Conservation (phyloP, 1,140 invertebrate species). For the Danaus plexippus region DNA sequence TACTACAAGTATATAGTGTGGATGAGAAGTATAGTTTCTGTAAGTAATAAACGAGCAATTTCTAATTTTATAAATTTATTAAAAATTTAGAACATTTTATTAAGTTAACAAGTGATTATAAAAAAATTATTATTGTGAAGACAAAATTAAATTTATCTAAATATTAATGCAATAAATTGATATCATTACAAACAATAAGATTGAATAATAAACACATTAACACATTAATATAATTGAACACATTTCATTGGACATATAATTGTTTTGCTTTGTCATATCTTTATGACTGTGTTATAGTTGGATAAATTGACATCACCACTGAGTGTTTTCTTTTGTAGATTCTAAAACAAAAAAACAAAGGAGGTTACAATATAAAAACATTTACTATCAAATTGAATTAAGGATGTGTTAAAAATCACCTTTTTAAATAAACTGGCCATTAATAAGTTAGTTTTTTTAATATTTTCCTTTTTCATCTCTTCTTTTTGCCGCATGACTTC, state of each 20-base stretch:
- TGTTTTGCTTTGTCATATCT: constrained; percentile 42
- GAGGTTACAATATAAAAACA: neutral
- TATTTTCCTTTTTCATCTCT: constrained; percentile 56
- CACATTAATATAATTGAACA: constrained; percentile 15
- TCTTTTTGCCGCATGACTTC: constrained; percentile 59
- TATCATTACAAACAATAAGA: constrained; percentile 13
- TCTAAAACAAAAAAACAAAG: constrained; percentile 45
- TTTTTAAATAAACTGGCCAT: constrained; percentile 67
- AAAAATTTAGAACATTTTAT: no score
- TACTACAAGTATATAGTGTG: no score
- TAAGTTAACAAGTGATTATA: no score
- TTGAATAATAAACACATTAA: constrained; percentile 16
- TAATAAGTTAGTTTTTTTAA: constrained; percentile 63
- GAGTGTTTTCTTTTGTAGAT: constrained; percentile 63
- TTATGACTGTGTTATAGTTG: constrained; percentile 57
- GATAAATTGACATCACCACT: constrained; percentile 59
- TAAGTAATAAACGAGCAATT: no score
- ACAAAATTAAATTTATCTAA: no score
- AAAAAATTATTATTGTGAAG: no score
- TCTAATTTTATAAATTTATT: no score
- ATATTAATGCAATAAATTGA: constrained; percentile 11
- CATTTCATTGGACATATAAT: constrained; percentile 9
- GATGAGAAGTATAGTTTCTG: no score
- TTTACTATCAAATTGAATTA: no score
- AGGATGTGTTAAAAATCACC: constrained; percentile 27